Base-by-base conservation (phyloP, 2,113 vertebrate genomes). In the Muntiacus muntjak region DNA sequence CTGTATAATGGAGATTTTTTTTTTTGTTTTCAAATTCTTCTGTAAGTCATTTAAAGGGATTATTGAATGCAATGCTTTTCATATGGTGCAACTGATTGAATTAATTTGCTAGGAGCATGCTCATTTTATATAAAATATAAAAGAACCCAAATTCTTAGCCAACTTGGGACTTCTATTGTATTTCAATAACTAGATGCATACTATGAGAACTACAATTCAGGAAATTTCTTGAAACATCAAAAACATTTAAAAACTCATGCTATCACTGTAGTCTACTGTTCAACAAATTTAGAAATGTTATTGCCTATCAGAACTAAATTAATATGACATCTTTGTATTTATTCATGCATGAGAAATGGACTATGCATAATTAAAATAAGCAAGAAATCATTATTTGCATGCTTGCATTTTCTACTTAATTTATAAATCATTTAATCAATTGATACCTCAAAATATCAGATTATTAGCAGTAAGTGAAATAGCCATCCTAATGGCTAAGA, bases 31-130 rank as follows among this genome's bases (percentile, higher is more conserved):
- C 19, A 95, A 83, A 89, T 98, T 87, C 13, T 58, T 90, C 67
- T 64, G 12, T 57, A 98, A 98, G 28, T 89, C 95, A 97, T 98
- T 98, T 97, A 98, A 93, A 98, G 97, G 95, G 79, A 97, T 98
- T 97, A 95, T 85, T 97, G 93, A 54, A 62, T 98, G 95, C 21
- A 40, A 71, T 98, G 64, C 89, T 97, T 95, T 98, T 94, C 94
- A 94, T 2, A 87, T 96, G 96, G 76, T 97, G 82, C 64, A 96
- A 98, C 82, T 21, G 17, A 95, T 82, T 96, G 57, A 92, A 94
- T 50, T 71, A 82, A 76, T 96, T 98, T 98, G 16, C 40, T 14
- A 84, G 86, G 15, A 94, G 92, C 55, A 83, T 93, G 96, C 36
- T 95, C 78, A 96, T 90, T 92, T 97, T 81, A 82, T 76, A 60